phyloP scores from a whole-genome alignment of 2,888 invertebrate genomes.

The Exephanes ischioxanthus region DNA sequence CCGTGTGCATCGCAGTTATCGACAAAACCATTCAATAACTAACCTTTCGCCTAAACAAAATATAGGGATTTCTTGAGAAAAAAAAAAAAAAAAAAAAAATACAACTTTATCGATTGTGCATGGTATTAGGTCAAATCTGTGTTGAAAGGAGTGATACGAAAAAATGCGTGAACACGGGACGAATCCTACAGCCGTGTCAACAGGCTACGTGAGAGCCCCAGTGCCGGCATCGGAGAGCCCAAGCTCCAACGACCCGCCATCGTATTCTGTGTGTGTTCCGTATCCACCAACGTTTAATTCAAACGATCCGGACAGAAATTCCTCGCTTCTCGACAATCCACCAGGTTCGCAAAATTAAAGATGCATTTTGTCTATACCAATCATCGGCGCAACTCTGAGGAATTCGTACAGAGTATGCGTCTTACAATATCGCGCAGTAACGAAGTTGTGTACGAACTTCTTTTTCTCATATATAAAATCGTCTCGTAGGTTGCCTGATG shows the following conservation, averaged over 20 bases:
- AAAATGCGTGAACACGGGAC: neutral
- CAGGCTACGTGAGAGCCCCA: neutral
- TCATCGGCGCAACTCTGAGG: neutral
- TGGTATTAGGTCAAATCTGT: neutral
- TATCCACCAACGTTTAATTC: neutral
- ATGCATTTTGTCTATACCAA: neutral
- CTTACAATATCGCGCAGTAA: too few relatives aligned
- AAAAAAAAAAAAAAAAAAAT: neutral
- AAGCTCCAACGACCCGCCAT: neutral
- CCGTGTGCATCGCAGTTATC: neutral
- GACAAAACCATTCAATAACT: neutral
- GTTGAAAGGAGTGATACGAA: neutral
- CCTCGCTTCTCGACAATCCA: neutral
- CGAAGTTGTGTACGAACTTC: too few relatives aligned
- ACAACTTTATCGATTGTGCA: neutral
- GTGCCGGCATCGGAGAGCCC: neutral
- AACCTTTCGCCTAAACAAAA: neutral
- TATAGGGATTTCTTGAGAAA: neutral
- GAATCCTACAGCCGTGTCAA: neutral
- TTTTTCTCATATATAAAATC: too few relatives aligned
- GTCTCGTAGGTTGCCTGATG: too few relatives aligned
- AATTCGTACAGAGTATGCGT: neutral
- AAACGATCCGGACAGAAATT: neutral
- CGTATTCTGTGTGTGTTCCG: neutral
- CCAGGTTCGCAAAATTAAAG: neutral